Evolutionary conservation across 2,888 invertebrate genomes (phyloP), one percentile per base, ranked within the genome.

Genomic region (Hanleya hanleyi): DNA sequence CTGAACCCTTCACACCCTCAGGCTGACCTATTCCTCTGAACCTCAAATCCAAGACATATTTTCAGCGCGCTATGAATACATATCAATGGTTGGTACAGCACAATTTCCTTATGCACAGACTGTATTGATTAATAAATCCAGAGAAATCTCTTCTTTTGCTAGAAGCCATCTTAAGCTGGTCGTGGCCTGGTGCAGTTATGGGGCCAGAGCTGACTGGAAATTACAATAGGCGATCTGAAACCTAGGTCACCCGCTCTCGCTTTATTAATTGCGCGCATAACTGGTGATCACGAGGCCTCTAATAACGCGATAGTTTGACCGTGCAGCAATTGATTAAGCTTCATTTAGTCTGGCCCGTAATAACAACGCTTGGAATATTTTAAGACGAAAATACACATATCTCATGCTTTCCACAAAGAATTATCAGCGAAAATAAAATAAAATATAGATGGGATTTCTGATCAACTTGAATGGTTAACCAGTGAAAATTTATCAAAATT

Each of bases 21-120:
- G n/a, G 1, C 26, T 26, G 57, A 57, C 57, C 57, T 57, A 22
- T 29, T 26, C 29, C 22, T 32, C 22, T 57, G 9, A 22, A 22
- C 26, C 57, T 22, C 32, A 57, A 29, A 57, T 29, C 57, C 32
- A 29, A 29, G 57, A 22, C 57, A 57, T 57, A 57, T 57, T 57
- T 57, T 26, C 26, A 22, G 32, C 57, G 12, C 15, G 57, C 57
- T 26, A 57, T 57, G 22, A 57, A 57, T 57, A 29, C 57, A 57
- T 57, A 57, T 57, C 57, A 57, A 29, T 57, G 57, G 57, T 29
- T 15, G 57, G 12, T 32, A 22, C 29, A 15, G 57, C 57, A 57
- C 57, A 57, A 57, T 57, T 57, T 57, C 57, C 57, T 57, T 57
- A 57, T 32, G 57, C 57, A 57, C 32, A 57, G 57, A 57, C 57